A percentile compares a stretch with the other conserved stretches of the same genome.
Evolutionary conservation across 2,797 vertebrate species (phyloP).

Genomic region (Pseudochaenichthys georgianus): DNA sequence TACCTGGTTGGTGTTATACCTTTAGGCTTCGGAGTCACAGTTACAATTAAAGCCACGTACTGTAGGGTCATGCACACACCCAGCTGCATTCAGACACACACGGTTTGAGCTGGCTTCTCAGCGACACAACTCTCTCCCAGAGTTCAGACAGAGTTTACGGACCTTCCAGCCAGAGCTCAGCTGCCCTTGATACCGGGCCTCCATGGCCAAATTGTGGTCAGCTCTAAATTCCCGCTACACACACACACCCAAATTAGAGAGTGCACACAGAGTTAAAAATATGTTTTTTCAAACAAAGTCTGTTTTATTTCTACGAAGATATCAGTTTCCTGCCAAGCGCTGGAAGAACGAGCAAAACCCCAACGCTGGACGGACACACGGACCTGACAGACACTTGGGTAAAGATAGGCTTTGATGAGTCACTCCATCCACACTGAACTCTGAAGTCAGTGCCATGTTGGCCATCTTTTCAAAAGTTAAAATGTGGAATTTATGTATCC

Average conservation of each 20-base stretch:
- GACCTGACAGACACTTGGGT: constrained; percentile 52
- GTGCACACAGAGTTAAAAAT: constrained; percentile 79
- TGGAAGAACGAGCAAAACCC: constrained; percentile 70
- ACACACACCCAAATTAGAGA: constrained; percentile 82
- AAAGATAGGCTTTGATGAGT: constrained; percentile 74
- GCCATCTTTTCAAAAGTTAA: constrained; percentile 48
- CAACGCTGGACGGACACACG: constrained; percentile 57
- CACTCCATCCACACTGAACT: constrained; percentile 47
- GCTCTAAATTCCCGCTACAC: constrained; percentile 69
- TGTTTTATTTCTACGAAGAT: constrained; percentile 69
- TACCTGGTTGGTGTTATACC: constrained; percentile 21
- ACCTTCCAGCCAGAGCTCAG: constrained; percentile 61
- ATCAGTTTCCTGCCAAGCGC: constrained; percentile 70
- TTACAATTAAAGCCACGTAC: constrained; percentile 25
- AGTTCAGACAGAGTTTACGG: constrained; percentile 77
- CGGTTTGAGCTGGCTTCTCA: constrained; percentile 5
- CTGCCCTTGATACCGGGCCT: constrained; percentile 71
- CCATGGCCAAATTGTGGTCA: constrained; percentile 75
- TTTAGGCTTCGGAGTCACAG: constrained; percentile 40
- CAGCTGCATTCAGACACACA: constrained; percentile 36
- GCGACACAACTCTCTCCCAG: constrained; percentile 34
- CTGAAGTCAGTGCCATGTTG: constrained; percentile 62
- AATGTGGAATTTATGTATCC: constrained; percentile 43
- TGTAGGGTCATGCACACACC: constrained; percentile 52
- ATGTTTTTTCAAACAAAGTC: constrained; percentile 49